These are phyloP conservation scores for Anthrax anthrax DNA, from an alignment of 2,888 invertebrate species.

Conservation along the genomic window DNA sequence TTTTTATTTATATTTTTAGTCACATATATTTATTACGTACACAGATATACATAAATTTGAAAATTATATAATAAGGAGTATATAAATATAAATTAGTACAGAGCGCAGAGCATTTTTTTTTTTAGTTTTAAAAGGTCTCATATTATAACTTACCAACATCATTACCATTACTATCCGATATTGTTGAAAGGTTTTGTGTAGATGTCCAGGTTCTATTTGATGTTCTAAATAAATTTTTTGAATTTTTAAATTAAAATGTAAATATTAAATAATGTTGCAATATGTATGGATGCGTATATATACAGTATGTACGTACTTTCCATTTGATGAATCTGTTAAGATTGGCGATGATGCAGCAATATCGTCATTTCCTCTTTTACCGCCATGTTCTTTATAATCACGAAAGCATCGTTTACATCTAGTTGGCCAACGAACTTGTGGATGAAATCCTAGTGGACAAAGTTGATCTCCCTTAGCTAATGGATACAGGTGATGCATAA, in stretches of 20 bases:
- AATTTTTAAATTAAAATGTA: neutral
- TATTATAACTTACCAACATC: conserved; percentile 26
- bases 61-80: too few relatives aligned
- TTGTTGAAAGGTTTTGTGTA: conserved; percentile 48
- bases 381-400: conserved; percentile 82
- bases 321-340: conserved; percentile 48
- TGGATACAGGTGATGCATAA: conserved; percentile 36
- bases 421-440: conserved; percentile 87
- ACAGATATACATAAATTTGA: too few relatives aligned
- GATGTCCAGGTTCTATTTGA: conserved; percentile 57
- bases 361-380: conserved; percentile 53
- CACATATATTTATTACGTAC: too few relatives aligned
- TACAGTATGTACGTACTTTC: conserved; percentile 33
- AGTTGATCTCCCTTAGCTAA: conserved; percentile 67
- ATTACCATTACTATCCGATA: conserved; percentile 17
- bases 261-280: neutral
- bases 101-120: too few relatives aligned
- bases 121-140: neutral
- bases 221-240: neutral
- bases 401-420: conserved; percentile 85
- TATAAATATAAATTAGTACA: too few relatives aligned
- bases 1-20: too few relatives aligned
- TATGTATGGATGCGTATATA: neutral
- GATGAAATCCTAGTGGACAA: conserved; percentile 86
- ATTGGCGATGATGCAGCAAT: conserved; percentile 64